Percentiles rank a stretch among this genome's conserved stretches.
Conservation (phyloP, 2,113 vertebrate species). For the Fregata magnificens region DNA sequence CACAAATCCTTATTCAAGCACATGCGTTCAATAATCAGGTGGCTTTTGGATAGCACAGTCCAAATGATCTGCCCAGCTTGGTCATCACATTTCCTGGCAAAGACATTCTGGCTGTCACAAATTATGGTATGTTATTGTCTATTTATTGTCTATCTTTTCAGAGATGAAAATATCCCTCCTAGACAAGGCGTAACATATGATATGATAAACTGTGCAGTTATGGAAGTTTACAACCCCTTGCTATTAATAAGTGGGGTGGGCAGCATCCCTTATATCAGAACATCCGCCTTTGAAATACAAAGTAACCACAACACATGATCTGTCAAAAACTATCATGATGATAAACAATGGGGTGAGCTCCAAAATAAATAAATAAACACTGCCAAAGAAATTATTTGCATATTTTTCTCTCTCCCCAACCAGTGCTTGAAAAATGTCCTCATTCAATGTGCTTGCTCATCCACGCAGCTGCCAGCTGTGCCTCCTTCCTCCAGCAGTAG, state of each 20-base stretch:
- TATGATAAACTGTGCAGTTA: slow-evolving; percentile 22
- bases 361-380: slow-evolving; percentile 67
- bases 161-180: neutral
- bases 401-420: slow-evolving; percentile 64
- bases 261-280: slow-evolving; percentile 8
- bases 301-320: slow-evolving; percentile 59
- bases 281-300: slow-evolving; percentile 48
- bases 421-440: slow-evolving; percentile 70
- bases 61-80: neutral
- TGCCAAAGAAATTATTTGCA: slow-evolving; percentile 67
- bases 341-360: slow-evolving; percentile 53
- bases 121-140: neutral
- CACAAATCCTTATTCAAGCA: neutral
- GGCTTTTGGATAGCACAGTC: neutral
- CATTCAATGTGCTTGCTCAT: slow-evolving; percentile 69
- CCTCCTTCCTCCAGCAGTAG: slow-evolving; percentile 38
- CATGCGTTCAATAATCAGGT: neutral
- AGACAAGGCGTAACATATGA: slow-evolving; percentile 1
- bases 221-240: slow-evolving; percentile 24
- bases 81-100: neutral
- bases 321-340: slow-evolving; percentile 52
- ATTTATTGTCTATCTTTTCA: neutral
- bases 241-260: slow-evolving; percentile 21
- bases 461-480: slow-evolving; percentile 70
- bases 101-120: neutral